Evolutionary conservation across 30 jellyfish, hydroid and myxozoan species (phyloP), one percentile per base, ranked within the genome.

Genomic region (Pseudorhiza aurosa): DNA sequence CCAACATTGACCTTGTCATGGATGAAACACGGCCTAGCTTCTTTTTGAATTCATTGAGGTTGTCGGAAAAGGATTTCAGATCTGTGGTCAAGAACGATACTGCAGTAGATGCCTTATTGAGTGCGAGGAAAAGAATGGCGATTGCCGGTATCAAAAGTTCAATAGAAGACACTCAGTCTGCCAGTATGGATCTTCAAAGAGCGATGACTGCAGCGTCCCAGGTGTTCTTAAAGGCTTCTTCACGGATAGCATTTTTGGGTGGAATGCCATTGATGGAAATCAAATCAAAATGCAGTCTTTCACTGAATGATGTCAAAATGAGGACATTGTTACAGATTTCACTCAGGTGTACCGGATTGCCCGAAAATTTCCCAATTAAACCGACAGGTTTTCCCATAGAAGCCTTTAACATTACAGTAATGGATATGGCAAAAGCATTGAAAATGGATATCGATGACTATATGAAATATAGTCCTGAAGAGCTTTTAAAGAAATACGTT

Each of bases 291-390:
- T 77, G 89, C 63, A 47, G 30, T 22, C 29, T 77, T 4, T 31
- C 88, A 0, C 62, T 4, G 21, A 36, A 24, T n/a, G 39, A 65
- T 7, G 8, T 76, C 14, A 58, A 43, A 45, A 32, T 18, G 42
- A 77, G 26, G 51, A 15, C 89, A 28, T 1, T 77, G 37, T 0
- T 77, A n/a, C 89, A 77, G 22, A 31, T 77, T 28, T 25, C 73
- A 2, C 44, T 77, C 45, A 50, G 24, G 9, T 77, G 89, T 31
- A 3, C 63, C 6, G 70, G 79, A 12, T 21, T 62, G n/a, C 89
- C 89, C 4, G 89, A 63, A 2, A 74, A 77, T 33, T 77, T 77
- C 42, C 89, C 89, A n/a, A 0, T 77, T 7, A 29, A 59, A 12
- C 81, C 89, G 0, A 14, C 19, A 24, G 42, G 39, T 0, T 29